phyloP scores from a whole-genome alignment of 2,113 vertebrate genomes.

The Hippocampus comes region DNA sequence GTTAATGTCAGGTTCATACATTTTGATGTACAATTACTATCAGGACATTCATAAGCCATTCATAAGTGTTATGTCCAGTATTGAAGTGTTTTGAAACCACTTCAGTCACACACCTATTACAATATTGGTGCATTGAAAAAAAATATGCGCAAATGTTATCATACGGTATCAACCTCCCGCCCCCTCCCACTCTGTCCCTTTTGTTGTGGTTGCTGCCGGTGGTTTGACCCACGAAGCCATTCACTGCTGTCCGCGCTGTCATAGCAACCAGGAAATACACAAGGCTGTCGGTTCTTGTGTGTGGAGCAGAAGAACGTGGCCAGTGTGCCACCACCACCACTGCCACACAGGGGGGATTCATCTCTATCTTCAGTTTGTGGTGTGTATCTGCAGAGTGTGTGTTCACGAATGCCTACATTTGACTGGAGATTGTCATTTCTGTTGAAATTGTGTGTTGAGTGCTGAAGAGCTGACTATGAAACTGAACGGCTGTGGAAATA shows the following conservation, averaged over 20 bases:
- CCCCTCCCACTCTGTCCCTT: slow-evolving; percentile 42
- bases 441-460: not conserved
- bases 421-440: not conserved
- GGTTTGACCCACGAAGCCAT: slow-evolving; percentile 69
- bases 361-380: slow-evolving; percentile 23
- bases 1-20: no score
- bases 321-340: slow-evolving; percentile 37
- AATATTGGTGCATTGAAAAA: not conserved
- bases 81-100: no score
- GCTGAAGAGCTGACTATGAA: not conserved
- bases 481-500: not conserved
- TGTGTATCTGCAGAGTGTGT: not conserved
- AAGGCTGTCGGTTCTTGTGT: slow-evolving; percentile 47
- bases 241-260: slow-evolving; percentile 68
- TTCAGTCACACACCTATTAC: no score
- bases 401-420: not conserved
- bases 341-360: slow-evolving; percentile 35
- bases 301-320: slow-evolving; percentile 43
- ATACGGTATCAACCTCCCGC: slow-evolving; percentile 54
- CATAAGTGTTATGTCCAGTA: no score
- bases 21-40: no score
- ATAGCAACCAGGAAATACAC: slow-evolving; percentile 80
- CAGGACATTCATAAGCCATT: no score
- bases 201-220: slow-evolving; percentile 72
- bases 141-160: slow-evolving; percentile 29